Evolutionary conservation across 1,140 invertebrate genomes (phyloP).

Genomic region (Aphaenogaster rudis): DNA sequence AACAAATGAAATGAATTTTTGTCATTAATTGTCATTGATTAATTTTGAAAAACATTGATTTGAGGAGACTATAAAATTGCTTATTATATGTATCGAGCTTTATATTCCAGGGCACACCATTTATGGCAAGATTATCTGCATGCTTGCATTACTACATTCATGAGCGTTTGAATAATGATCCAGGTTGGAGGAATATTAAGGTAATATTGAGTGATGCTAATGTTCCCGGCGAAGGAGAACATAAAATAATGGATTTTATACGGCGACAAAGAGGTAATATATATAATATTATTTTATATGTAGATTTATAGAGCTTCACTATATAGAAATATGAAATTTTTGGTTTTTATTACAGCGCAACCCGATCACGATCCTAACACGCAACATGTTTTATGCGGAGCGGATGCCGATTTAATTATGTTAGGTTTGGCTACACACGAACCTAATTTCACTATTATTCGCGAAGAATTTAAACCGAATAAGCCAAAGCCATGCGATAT

Average conservation of each 20-base stretch:
- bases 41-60: neutral
- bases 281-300: neutral
- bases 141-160: constrained; percentile 99
- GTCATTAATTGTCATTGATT: neutral
- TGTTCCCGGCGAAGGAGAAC: constrained; percentile 99
- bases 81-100: constrained; percentile 18
- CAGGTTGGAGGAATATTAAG: constrained; percentile 98
- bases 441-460: constrained; percentile 98
- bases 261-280: constrained; percentile 94
- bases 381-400: constrained; percentile 98
- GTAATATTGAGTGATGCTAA: constrained; percentile 99
- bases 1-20: neutral
- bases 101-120: constrained; percentile 94
- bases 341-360: constrained; percentile 89
- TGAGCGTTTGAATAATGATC: constrained; percentile 96
- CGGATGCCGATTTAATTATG: constrained; percentile 99
- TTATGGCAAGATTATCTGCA: constrained; percentile 97
- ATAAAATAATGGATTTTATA: constrained; percentile 99
- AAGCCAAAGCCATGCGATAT: constrained; percentile 98
- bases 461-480: constrained; percentile 99
- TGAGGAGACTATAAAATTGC: neutral
- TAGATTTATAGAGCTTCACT: neutral
- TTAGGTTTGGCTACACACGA: constrained; percentile 99
- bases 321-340: constrained; percentile 45
- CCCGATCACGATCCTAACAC: constrained; percentile 99